Conservation (phyloP, 2,113 vertebrate species). For the Azemiops feae region DNA sequence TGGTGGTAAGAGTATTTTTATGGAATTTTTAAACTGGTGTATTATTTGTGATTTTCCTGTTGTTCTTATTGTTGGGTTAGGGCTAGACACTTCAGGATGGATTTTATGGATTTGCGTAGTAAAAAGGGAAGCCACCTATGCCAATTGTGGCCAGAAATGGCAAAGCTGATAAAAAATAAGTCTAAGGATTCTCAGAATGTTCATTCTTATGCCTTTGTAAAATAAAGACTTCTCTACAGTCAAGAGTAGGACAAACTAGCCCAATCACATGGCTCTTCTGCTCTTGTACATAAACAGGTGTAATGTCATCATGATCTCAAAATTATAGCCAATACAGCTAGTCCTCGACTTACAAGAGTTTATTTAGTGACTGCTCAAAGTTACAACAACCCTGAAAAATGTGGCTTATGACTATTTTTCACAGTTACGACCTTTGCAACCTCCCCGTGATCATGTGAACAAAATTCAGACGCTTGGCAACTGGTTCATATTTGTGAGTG, state of each 20-base stretch:
- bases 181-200: not conserved
- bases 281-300: no score
- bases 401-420: no score
- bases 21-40: not conserved
- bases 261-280: not conserved
- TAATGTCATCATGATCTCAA: no score
- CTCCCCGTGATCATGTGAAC: no score
- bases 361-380: no score
- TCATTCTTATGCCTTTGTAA: not conserved
- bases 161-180: not conserved
- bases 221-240: not conserved
- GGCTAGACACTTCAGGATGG: not conserved
- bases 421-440: no score
- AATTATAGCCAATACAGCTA: not conserved
- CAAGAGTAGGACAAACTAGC: not conserved
- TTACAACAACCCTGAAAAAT: no score
- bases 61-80: no score
- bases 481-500: no score
- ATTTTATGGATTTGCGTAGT: not conserved
- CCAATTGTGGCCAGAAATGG: not conserved
- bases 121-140: not conserved
- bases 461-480: no score
- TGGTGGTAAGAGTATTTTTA: not conserved
- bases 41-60: not conserved
- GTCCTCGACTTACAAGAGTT: no score